Conservation (phyloP, 2,888 invertebrate species). For the Aplocera efformata region DNA sequence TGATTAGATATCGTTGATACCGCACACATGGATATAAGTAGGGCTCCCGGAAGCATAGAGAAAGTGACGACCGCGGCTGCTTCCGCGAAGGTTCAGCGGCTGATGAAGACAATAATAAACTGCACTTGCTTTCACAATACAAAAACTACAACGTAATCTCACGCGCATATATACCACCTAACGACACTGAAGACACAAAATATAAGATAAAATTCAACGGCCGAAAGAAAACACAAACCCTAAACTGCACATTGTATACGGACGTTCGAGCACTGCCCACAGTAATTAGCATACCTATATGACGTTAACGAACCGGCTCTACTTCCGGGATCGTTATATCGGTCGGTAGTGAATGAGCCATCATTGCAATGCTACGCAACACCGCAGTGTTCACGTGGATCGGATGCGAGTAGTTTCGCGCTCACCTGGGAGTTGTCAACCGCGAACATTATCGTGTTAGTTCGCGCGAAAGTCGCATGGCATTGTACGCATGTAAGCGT, state of each 20-base stretch:
- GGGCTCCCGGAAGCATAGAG: constrained; percentile 54
- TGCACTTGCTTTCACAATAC: constrained; percentile 52
- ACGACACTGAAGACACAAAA: constrained; percentile 10
- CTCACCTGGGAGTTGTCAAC: constrained; percentile 77
- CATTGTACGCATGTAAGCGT: constrained; percentile 53
- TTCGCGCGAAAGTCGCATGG: constrained; percentile 56
- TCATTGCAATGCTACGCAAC: constrained; percentile 57
- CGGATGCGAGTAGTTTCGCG: constrained; percentile 46
- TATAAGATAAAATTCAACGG: neutral
- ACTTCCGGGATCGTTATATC: constrained; percentile 76
- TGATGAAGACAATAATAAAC: constrained; percentile 55
- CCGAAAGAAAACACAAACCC: constrained; percentile 24
- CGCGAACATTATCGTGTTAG: constrained; percentile 72
- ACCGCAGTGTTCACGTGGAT: constrained; percentile 38
- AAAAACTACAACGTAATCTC: constrained; percentile 38
- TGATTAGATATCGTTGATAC: constrained; percentile 59
- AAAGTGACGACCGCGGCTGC: constrained; percentile 58
- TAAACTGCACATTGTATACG: constrained; percentile 39
- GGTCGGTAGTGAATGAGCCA: constrained; percentile 65
- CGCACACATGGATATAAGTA: constrained; percentile 58
- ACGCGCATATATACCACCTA: constrained; percentile 24
- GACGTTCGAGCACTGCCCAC: constrained; percentile 56
- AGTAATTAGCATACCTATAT: constrained; percentile 70
- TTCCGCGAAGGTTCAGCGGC: constrained; percentile 50
- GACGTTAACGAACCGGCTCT: constrained; percentile 73